phyloP scores from a whole-genome alignment of 2,113 vertebrate species.

The Hippolais icterina region DNA sequence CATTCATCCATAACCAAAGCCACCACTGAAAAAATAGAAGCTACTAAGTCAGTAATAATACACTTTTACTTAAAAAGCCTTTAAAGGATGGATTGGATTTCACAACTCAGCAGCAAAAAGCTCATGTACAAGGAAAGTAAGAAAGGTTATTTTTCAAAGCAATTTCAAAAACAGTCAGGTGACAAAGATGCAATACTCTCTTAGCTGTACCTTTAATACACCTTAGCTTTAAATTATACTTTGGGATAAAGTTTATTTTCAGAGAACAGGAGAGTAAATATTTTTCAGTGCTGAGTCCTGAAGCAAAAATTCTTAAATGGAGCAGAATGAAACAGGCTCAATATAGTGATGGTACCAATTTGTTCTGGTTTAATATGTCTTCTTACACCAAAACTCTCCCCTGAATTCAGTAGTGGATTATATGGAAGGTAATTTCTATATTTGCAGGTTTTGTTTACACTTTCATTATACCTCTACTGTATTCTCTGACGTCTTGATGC shows the following conservation, averaged over 20 bases:
- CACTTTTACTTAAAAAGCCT: slow-evolving; percentile 62
- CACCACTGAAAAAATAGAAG: slow-evolving; percentile 71
- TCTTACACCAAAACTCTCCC: slow-evolving; percentile 72
- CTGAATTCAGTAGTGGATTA: slow-evolving; percentile 77
- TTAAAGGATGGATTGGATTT: slow-evolving; percentile 68
- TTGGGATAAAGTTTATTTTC: slow-evolving; percentile 39
- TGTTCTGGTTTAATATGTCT: slow-evolving; percentile 78
- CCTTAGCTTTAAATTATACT: slow-evolving; percentile 7
- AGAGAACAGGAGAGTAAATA: neutral
- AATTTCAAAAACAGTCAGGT: slow-evolving; percentile 23
- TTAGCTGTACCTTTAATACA: neutral
- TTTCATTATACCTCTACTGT: slow-evolving; percentile 83
- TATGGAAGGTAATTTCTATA: slow-evolving; percentile 78
- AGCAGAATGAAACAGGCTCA: slow-evolving; percentile 38
- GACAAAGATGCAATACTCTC: neutral
- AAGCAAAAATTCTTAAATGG: slow-evolving; percentile 58
- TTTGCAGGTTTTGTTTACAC: slow-evolving; percentile 86
- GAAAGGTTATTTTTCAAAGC: slow-evolving; percentile 61
- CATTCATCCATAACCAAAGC: slow-evolving; percentile 73
- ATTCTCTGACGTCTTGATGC: slow-evolving; percentile 84
- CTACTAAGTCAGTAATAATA: slow-evolving; percentile 61
- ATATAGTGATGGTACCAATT: slow-evolving; percentile 70
- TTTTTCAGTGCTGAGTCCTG: slow-evolving; percentile 22
- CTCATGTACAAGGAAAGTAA: neutral
- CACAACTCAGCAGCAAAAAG: slow-evolving; percentile 54